Evolutionary conservation across 1,140 invertebrate genomes (phyloP), one percentile per base, ranked within the genome.

Genomic region (Lepidostoma basale): DNA sequence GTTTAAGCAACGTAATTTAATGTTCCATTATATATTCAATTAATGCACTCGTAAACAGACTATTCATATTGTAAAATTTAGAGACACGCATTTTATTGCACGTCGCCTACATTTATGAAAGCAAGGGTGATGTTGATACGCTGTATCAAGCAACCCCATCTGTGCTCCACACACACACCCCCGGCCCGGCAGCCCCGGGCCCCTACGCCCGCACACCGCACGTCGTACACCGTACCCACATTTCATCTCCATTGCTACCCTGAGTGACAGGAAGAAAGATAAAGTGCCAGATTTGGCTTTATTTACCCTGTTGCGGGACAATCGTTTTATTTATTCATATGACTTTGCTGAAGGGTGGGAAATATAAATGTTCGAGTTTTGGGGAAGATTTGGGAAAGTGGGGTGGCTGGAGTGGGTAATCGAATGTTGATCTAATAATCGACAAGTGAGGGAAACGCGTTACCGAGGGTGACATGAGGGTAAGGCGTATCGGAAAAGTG

Each of bases 321-420:
- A 71, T 59, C 69, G 59, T 62, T 62, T 71, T 71, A 71, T 67
- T 71, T 71, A 71, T 71, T 71, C 69, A 71, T 71, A 67, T 67
- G 65, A 66, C 45, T 47, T 22, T 42, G 40, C 30, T 3, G 28
- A 26, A 26, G 56, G 54, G 45, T 39, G 68, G 39, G 45, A 23
- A 36, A 25, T 49, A 28, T 20, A 64, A 18, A 40, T 23, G 22
- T 23, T 18, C 22, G 54, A 39, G 39, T 23, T 42, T 42, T 30
- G 45, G 18, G 45, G 30, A 62, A 62, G 45, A 52, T 36, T 52
- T 12, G 20, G 44, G 44, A 40, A 42, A 64, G 30, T 30, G 30
- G 14, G 25, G 62, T 42, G 45, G 40, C 42, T 36, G 23, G n/a
- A 49, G 28, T 52, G 45, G 62, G 45, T 64, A 64, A 64, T 64